Base-by-base conservation (phyloP, 2,888 invertebrate genomes). In the Zaprionus bogoriensis region DNA sequence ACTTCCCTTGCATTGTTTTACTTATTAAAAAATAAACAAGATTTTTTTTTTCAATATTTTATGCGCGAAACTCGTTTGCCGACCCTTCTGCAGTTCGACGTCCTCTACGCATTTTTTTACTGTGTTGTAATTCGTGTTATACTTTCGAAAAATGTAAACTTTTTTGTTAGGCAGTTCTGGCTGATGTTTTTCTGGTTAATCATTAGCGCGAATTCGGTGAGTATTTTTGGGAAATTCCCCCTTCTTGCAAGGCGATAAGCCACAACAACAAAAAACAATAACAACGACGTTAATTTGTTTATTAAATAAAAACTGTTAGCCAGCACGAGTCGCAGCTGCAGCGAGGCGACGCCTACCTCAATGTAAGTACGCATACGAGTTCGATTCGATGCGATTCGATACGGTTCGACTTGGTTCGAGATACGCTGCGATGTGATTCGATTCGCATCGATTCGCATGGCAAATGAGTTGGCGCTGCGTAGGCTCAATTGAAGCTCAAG, bases 321-420 rank as follows among this genome's bases (percentile, higher is more conserved):
- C 28, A 53, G 23, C 45, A 45, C 36, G 41, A 14, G 23, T 32
- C 25, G 12, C 38, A 41, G 39, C 42, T 50, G 54, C 36, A n/a
- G n/a, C n/a, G n/a, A n/a, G n/a, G n/a, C n/a, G n/a, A n/a, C 46
- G 32, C 59, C 69, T 71, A 65, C 39, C 36, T 25, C 46, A 53
- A 54, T 20, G 17, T 28, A 20, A 23, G 46, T 36, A 14, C 9
- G 32, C 14, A 36, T 36, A 36, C 32, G 14, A 17, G 22, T n/a
- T 46, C 38, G 36, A 47, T 25, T 47, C 12, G 1, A 17, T 39
- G 20, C 30, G 22, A 22, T 44, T 54, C 5, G 48, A 36, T 30
- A 22, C 22, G 22, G 22, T 39, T 41, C 25, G 19, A 44, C 44
- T 10, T 10, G 6, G 19, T 39, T 17, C 39, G n/a, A 39, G 19